phyloP scores from a whole-genome alignment of 2,113 vertebrate genomes.

The Arizona elegans region DNA sequence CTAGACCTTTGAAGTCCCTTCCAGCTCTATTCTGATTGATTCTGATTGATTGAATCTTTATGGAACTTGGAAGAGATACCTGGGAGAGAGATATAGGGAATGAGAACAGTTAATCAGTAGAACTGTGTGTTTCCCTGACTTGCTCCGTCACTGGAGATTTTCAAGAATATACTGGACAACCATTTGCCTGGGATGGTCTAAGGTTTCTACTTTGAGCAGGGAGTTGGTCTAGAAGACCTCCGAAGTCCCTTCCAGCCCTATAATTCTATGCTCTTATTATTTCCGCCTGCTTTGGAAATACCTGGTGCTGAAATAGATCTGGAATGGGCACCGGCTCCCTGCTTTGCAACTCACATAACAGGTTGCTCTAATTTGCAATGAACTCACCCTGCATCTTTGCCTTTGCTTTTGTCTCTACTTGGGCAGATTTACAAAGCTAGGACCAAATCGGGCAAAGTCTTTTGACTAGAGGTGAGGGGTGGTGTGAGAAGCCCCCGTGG shows the following conservation, averaged over 20 bases:
- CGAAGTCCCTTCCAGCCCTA: not conserved
- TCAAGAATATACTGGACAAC: too few species aligned
- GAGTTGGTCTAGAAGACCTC: too few species aligned
- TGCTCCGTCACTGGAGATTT: too few species aligned
- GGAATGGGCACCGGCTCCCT: not conserved
- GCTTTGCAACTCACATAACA: not conserved
- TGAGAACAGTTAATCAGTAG: too few species aligned
- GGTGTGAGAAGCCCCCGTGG: not conserved
- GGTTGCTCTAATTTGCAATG: not conserved
- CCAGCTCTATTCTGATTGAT: too few species aligned
- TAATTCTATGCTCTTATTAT: not conserved
- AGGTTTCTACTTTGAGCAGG: not conserved
- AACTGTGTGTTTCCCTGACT: too few species aligned
- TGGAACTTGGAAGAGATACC: not conserved
- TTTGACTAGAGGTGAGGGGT: too few species aligned
- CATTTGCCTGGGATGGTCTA: too few species aligned
- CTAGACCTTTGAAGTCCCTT: too few species aligned
- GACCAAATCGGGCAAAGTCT: not conserved
- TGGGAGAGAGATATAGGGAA: not conserved
- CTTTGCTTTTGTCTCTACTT: not conserved
- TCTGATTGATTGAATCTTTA: not conserved
- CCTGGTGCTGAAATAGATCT: not conserved
- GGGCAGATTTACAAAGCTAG: not conserved
- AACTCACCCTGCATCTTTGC: not conserved
- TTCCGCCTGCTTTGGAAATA: not conserved